These are phyloP conservation scores for Andricus quercusramuli DNA, from an alignment of 2,888 invertebrate species.

Conservation along the genomic window DNA sequence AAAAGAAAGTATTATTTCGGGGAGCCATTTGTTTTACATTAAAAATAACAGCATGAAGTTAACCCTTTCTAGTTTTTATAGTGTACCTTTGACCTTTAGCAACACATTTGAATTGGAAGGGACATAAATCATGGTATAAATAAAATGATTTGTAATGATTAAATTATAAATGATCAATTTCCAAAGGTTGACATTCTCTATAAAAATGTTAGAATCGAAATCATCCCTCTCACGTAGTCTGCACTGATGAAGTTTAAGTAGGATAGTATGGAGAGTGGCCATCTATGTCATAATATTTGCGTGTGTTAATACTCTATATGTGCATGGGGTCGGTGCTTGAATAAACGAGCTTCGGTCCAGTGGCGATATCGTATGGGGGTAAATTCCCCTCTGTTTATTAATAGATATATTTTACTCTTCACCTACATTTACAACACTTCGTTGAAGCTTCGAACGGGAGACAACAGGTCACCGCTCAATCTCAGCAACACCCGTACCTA, in stretches of 20 bases:
- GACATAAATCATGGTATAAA: no score
- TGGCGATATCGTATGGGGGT: constrained; percentile 51
- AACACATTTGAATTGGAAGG: no score
- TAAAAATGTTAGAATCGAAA: neutral
- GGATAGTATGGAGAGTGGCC: constrained; percentile 8
- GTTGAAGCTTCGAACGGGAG: constrained; percentile 77
- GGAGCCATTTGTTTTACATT: no score
- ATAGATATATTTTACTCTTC: constrained; percentile 75
- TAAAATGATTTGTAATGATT: no score
- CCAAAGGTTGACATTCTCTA: neutral
- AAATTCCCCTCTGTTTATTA: constrained; percentile 70
- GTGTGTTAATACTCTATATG: neutral
- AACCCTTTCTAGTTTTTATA: no score
- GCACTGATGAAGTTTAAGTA: neutral
- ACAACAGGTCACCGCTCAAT: constrained; percentile 80
- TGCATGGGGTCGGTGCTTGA: constrained; percentile 50
- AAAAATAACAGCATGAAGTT: no score
- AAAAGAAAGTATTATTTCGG: no score
- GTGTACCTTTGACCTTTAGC: no score
- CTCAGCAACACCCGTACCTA: constrained; percentile 47
- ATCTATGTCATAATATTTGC: constrained; percentile 40
- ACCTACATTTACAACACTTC: constrained; percentile 77
- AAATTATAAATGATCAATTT: neutral
- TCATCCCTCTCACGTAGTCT: neutral
- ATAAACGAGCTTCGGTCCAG: constrained; percentile 19